phyloP scores from a whole-genome alignment of 2,797 vertebrate genomes.

The Chiloscyllium punctatum region DNA sequence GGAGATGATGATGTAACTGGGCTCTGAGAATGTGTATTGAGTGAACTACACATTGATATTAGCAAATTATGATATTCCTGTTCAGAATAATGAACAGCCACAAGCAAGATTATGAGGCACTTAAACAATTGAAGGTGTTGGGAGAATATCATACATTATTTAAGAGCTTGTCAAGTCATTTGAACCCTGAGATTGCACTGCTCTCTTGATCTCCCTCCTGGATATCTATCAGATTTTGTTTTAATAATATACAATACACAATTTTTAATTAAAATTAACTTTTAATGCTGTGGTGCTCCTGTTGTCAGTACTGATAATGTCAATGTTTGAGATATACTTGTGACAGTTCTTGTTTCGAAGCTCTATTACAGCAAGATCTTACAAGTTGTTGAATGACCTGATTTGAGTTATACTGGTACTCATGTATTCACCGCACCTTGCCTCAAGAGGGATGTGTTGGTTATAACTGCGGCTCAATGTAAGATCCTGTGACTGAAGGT shows the following conservation, averaged over 20 bases:
- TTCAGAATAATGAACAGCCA: background rate
- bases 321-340: background rate
- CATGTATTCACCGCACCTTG: too few relatives aligned
- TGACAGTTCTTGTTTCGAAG: background rate
- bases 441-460: background rate
- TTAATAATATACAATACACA: background rate
- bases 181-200: background rate
- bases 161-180: conserved; percentile 1
- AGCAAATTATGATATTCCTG: background rate
- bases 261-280: conserved; percentile 28
- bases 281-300: background rate
- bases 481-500: background rate
- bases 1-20: background rate
- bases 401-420: background rate
- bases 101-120: background rate
- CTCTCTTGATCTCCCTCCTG: background rate
- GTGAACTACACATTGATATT: background rate
- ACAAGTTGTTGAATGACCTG: background rate
- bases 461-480: background rate
- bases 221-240: background rate
- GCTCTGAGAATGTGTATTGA: background rate
- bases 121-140: background rate
- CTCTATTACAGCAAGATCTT: background rate
- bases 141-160: conserved; percentile 5
- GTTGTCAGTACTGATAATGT: too few relatives aligned